phyloP scores from a whole-genome alignment of 2,888 invertebrate species.

The Eupelmus urozonus region DNA sequence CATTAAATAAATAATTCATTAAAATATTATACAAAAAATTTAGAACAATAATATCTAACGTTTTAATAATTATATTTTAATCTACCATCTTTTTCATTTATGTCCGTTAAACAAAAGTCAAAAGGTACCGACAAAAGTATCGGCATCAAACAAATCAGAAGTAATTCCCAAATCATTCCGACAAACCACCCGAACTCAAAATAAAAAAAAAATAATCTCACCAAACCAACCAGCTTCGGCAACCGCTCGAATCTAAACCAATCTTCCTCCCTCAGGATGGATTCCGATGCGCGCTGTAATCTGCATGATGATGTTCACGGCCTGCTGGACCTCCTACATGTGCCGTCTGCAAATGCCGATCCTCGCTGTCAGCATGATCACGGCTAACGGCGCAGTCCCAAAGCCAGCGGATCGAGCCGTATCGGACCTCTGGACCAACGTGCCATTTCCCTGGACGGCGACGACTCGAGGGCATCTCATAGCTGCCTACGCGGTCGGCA shows the following conservation, averaged over 20 bases:
- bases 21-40: too few species aligned
- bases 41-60: too few species aligned
- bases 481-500: conserved; percentile 70
- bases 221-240: not conserved
- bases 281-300: conserved; percentile 79
- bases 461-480: conserved; percentile 65
- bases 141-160: not conserved
- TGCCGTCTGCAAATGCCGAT: conserved; percentile 87
- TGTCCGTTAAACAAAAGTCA: too few species aligned
- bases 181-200: too few species aligned
- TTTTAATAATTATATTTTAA: too few species aligned
- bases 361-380: conserved; percentile 71
- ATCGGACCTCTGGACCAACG: conserved; percentile 40
- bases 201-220: too few species aligned
- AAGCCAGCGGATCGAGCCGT: too few species aligned
- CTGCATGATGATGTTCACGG: conserved; percentile 85
- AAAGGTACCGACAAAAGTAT: too few species aligned
- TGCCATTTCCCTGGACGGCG: conserved; percentile 1
- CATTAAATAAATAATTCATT: too few species aligned
- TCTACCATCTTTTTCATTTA: too few species aligned
- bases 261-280: conserved; percentile 70
- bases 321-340: conserved; percentile 86
- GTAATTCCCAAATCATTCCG: too few species aligned
- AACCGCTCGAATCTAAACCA: not conserved
- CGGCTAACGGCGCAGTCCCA: not conserved